These are phyloP conservation scores for Oncorhynchus gorbuscha DNA, from an alignment of 2,113 vertebrate species.

Conservation along the genomic window DNA sequence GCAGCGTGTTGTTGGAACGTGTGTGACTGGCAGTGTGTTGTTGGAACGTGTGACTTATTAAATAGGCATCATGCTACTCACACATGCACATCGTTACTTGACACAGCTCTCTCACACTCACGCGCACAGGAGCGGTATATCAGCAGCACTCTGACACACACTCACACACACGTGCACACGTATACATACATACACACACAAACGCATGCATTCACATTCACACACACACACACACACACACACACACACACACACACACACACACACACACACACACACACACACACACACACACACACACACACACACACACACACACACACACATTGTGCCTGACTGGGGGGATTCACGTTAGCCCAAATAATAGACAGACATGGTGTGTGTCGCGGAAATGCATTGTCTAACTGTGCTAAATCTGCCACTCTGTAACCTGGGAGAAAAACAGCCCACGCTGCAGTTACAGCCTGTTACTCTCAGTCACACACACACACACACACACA, in stretches of 20 bases:
- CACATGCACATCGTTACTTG: constrained; percentile 57
- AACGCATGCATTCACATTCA: too few relatives aligned
- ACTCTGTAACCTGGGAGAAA: constrained; percentile 19
- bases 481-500: neutral
- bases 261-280: neutral
- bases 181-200: too few relatives aligned
- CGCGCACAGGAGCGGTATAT: constrained; percentile 27
- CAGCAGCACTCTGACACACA: constrained; percentile 9
- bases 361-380: constrained; percentile 25
- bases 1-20: constrained; percentile 31
- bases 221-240: neutral
- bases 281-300: too few relatives aligned
- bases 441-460: constrained; percentile 44
- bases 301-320: neutral
- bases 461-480: constrained; percentile 1
- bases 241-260: constrained; percentile 3
- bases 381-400: constrained; percentile 36
- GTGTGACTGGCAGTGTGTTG: too few relatives aligned
- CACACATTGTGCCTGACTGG: constrained; percentile 21
- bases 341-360: constrained; percentile 36
- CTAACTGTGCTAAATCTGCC: constrained; percentile 37
- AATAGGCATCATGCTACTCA: constrained; percentile 46
- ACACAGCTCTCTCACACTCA: constrained; percentile 35
- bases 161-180: too few relatives aligned
- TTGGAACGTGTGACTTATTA: constrained; percentile 52